phyloP scores from a whole-genome alignment of 2,888 invertebrate genomes.

The Mimachlamys varia region DNA sequence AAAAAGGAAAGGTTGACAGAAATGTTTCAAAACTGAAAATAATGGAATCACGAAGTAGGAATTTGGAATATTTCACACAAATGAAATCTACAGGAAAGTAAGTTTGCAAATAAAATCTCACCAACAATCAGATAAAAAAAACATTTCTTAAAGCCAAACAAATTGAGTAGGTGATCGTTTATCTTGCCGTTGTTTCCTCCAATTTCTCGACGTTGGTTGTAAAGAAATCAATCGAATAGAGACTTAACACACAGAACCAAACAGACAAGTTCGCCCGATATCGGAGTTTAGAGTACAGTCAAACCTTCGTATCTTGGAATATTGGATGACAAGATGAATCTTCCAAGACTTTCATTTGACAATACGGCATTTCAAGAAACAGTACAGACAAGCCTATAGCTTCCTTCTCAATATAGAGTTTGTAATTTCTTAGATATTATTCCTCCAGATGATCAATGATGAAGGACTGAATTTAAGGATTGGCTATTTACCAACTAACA shows the following conservation, averaged over 20 bases:
- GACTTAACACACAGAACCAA: too few relatives aligned
- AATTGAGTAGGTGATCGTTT: conserved; percentile 9
- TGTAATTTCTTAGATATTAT: not conserved
- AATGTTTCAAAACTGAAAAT: not conserved
- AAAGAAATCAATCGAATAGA: not conserved
- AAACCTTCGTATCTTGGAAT: not conserved
- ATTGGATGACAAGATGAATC: not conserved
- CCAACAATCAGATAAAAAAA: not conserved
- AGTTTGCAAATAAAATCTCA: not conserved
- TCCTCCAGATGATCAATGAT: not conserved
- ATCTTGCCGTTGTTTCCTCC: not conserved
- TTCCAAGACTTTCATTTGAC: not conserved
- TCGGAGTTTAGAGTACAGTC: not conserved
- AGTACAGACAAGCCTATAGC: not conserved
- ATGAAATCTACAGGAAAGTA: not conserved
- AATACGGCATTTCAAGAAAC: not conserved
- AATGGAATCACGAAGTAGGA: not conserved
- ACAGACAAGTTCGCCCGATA: not conserved
- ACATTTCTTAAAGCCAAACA: not conserved
- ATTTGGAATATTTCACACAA: not conserved
- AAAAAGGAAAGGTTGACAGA: not conserved
- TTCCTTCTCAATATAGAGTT: not conserved
- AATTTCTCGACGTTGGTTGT: not conserved
- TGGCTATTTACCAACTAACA: not conserved
- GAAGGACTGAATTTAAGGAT: not conserved